phyloP scores from a whole-genome alignment of 2,888 invertebrate genomes.

The Coelopa pilipes region DNA sequence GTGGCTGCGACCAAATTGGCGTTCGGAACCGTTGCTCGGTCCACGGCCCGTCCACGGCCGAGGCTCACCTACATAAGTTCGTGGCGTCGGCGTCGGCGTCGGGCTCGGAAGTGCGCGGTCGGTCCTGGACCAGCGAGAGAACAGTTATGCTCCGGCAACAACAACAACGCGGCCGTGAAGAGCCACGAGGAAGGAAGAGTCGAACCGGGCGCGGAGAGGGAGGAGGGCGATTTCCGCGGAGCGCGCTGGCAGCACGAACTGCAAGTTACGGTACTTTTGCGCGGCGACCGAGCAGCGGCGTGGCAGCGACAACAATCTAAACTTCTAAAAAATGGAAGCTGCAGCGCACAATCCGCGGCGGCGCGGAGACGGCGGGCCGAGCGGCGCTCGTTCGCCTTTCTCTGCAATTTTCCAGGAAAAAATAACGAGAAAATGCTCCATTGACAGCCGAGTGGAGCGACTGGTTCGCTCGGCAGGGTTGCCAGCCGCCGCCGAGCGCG shows the following conservation, averaged over 20 bases:
- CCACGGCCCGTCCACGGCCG: neutral
- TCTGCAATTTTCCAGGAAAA: constrained; percentile 62
- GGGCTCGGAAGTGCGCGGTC: constrained; percentile 16
- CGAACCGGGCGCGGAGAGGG: too few species aligned
- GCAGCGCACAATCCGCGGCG: neutral
- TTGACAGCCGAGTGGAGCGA: constrained; percentile 38
- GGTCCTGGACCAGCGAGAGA: constrained; percentile 8
- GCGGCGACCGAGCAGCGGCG: neutral
- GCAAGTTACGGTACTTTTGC: constrained; percentile 18
- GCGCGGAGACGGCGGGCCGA: constrained; percentile 11
- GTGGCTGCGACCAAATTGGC: neutral
- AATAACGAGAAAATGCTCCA: constrained; percentile 42
- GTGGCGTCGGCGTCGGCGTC: too few species aligned
- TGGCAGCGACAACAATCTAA: constrained; percentile 29
- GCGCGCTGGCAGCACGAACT: too few species aligned
- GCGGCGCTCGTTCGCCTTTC: constrained; percentile 53
- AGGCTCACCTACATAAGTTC: neutral
- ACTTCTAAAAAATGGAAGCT: constrained; percentile 28
- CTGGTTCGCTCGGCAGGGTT: constrained; percentile 49
- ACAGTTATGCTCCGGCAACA: constrained; percentile 30
- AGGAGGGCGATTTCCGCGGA: too few species aligned
- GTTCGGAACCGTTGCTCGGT: neutral
- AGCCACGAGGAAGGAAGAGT: constrained; percentile 17
- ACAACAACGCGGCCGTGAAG: constrained; percentile 34
- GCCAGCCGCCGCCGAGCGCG: constrained; percentile 12